Evolutionary conservation across 2,888 invertebrate species (phyloP), one percentile per base, ranked within the genome.

Genomic region (Parnassius glacialis): DNA sequence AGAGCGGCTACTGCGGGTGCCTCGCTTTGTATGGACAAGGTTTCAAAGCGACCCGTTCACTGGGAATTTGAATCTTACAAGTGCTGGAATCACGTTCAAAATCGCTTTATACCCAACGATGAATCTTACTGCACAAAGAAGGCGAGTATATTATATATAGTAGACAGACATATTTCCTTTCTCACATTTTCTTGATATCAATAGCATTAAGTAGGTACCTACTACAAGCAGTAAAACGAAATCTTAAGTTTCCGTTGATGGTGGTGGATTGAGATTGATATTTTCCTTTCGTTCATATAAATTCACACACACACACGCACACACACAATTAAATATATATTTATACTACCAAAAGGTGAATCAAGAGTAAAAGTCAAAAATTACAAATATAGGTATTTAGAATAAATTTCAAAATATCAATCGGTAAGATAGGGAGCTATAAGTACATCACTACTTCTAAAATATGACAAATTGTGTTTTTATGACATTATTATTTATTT

Each of bases 181-280:
- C 91, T 90, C 89, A 90, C 87, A 90, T 87, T 88, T 88, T 87
- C 82, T 83, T 83, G 80, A 84, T 86, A 87, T 87, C 84, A 88
- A 90, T 87, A 83, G 86, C 85, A 74, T 79, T 84, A 83, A 82
- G 34, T 34, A 34, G 34, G 34, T 34, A 83, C n/a, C n/a, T n/a
- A n/a, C 76, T 80, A 78, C 76, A 78, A 67, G 76, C 80, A 80
- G 78, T 80, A 80, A 84, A 84, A 84, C 68, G 79, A 85, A 83
- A 78, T 85, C 84, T 75, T 72, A 72, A 74, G 80, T 83, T 86
- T 90, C 88, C 87, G 85, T 84, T 72, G 75, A 70, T 71, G 65
- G 72, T 50, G 34, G 34, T 51, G 52, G 64, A 64, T 66, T 70
- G 65, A 68, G 62, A 65, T 65, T 70, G 79, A 77, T 82, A 83